Base-by-base conservation (phyloP, 92 coral and sea anemone genomes). In the Anthopleura xanthogrammica region DNA sequence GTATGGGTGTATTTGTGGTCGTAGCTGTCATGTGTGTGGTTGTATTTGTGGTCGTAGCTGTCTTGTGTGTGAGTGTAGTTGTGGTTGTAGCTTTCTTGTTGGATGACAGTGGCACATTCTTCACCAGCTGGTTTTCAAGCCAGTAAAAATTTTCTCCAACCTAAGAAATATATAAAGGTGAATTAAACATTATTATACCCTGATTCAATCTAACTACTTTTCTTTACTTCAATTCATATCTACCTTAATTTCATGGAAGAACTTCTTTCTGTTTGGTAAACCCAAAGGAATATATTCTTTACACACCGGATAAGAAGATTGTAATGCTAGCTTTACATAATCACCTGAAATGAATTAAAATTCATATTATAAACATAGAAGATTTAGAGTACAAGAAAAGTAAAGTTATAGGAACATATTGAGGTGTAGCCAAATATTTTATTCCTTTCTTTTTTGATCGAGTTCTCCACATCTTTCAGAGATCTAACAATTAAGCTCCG, bases 191-290 rank as follows among this genome's bases (percentile, higher is more conserved):
- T 60, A 20, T 60, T 60, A 60, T 60, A 56, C 14, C 9, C 60
- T 56, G 60, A 56, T 56, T 56, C 60, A 56, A 56, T 56, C 60
- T 60, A 60, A 60, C 48, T 66, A 9, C 73, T 22, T 66, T 66
- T 62, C 19, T 7, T 62, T 62, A 62, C 4, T 13, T 4, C 11
- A 3, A 62, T 17, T 16, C 36, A 29, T 29, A 29, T 29, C 6
- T 72, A 75, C 78, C 78, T 41, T 41, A 41, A 75, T 75, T 75
- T 75, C 78, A 75, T 75, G 55, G 7, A 75, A 75, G 36, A 74
- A 75, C 52, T 41, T 7, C 48, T 7, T 10, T 14, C 55, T 3
- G 55, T 75, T 50, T 40, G 14, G 14, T 14, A 12, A 75, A 2
- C 56, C 23, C 78, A 50, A 16, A 5, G 55, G 4, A 41, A 41